phyloP scores from a whole-genome alignment of 2,888 invertebrate genomes.

The Tinea semifulvella region DNA sequence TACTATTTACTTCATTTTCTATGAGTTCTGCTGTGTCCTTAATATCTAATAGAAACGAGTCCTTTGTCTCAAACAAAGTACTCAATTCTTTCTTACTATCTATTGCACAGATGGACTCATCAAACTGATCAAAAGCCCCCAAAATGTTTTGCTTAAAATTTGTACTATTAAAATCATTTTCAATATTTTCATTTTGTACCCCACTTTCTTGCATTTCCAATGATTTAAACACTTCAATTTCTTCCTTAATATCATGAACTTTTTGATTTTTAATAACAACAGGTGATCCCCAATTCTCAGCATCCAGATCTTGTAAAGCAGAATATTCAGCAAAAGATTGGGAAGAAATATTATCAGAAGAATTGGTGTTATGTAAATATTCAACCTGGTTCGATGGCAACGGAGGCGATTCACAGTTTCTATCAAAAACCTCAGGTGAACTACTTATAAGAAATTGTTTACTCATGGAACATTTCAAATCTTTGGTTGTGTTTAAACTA shows the following conservation, averaged over 20 bases:
- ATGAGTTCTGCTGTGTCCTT: slow-evolving; percentile 27
- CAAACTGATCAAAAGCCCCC: slow-evolving; percentile 58
- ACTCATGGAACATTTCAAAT: slow-evolving; percentile 22
- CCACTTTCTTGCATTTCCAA: slow-evolving; percentile 28
- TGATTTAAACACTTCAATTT: slow-evolving; percentile 40
- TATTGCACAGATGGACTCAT: slow-evolving; percentile 58
- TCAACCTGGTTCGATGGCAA: slow-evolving; percentile 56
- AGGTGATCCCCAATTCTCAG: slow-evolving; percentile 32
- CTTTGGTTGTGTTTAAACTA: background rate
- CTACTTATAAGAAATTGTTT: background rate
- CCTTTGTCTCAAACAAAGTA: slow-evolving; percentile 43
- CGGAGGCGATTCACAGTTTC: slow-evolving; percentile 37
- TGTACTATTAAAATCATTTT: slow-evolving; percentile 20
- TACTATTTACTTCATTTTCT: slow-evolving; percentile 20
- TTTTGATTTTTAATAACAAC: slow-evolving; percentile 21
- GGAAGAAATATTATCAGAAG: slow-evolving; percentile 34
- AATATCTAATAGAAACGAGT: slow-evolving; percentile 49
- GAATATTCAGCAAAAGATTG: slow-evolving; percentile 32
- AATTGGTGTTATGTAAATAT: slow-evolving; percentile 34
- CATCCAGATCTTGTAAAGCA: slow-evolving; percentile 21
- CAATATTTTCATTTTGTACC: slow-evolving; percentile 23
- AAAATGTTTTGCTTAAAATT: slow-evolving; percentile 34
- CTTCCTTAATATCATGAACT: slow-evolving; percentile 22
- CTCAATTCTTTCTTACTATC: slow-evolving; percentile 28
- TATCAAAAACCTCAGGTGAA: background rate